Conservation (phyloP, 1,140 invertebrate genomes). For the Onthophagus taurus region DNA sequence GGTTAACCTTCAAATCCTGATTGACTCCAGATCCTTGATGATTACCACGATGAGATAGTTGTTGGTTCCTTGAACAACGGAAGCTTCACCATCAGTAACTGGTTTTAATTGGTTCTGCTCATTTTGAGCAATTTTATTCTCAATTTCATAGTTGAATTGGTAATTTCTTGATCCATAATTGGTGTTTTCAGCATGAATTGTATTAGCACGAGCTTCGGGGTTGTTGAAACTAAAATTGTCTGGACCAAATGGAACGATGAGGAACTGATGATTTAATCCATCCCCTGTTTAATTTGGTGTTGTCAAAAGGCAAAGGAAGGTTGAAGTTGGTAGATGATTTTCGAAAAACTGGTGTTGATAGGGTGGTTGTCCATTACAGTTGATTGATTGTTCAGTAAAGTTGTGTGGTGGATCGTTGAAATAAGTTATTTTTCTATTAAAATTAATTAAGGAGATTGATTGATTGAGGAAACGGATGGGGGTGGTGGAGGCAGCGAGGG, state of each 20-base stretch:
- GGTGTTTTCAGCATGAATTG: slow-evolving; percentile 41
- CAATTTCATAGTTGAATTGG: slow-evolving; percentile 42
- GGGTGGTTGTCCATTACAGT: not conserved
- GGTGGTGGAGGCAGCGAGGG: no score
- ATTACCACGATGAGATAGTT: slow-evolving; percentile 52
- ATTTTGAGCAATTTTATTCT: slow-evolving; percentile 39
- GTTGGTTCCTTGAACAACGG: slow-evolving; percentile 48
- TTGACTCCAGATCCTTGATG: no score
- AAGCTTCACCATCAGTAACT: slow-evolving; percentile 1
- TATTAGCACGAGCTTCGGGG: slow-evolving; percentile 18
- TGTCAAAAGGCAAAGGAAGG: not conserved
- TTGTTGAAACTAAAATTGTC: not conserved
- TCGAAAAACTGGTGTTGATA: not conserved
- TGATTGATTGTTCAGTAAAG: not conserved
- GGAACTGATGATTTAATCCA: no score
- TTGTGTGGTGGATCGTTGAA: not conserved
- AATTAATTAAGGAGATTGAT: no score
- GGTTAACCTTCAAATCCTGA: no score
- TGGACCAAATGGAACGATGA: not conserved
- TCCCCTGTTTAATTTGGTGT: no score
- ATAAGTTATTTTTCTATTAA: not conserved
- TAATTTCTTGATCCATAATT: slow-evolving; percentile 45
- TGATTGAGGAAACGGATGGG: no score
- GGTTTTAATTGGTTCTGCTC: not conserved
- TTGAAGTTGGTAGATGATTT: slow-evolving; percentile 1